Evolutionary conservation across 2,113 vertebrate genomes (phyloP), one percentile per base, ranked within the genome.

Genomic region (Rafetus swinhoei): DNA sequence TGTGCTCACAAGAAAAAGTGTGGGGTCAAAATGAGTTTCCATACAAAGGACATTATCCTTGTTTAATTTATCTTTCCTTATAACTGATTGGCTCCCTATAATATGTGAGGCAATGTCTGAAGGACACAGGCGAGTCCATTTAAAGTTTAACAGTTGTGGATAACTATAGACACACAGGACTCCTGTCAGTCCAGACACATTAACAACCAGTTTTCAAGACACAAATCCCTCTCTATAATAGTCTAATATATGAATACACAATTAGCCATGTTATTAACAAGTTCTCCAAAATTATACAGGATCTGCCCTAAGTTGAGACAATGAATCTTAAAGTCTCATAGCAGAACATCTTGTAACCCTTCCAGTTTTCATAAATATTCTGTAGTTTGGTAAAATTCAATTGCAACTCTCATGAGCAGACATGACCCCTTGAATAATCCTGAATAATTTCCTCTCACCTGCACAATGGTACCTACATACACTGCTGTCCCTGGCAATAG

Each of bases 221-320:
- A 94, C 57, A 96, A 77, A 90, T n/a, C 35, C 45, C 57, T 85
- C 39, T 45, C 7, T 45, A 77, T 50, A 27, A 56, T n/a, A 55
- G 77, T 69, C 60, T 92, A 0, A 0, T 3, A 27, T 3, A 4
- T 19, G 69, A 95, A 80, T 80, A 81, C 84, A 55, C 82, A 53
- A n/a, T 90, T 83, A 65, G 77, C 62, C 16, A 1, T 1, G 24
- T 82, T 86, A 52, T 83, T 82, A 93, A 84, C 24, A 32, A 94
- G 85, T 39, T n/a, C 88, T 74, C 4, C 0, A 32, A 4, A 1
- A 19, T 79, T 16, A n/a, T 0, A 22, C 0, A n/a, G 82, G n/a
- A 85, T 87, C 87, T 82, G 87, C 79, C 5, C n/a, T 53, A 81
- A 89, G 92, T 92, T 72, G 62, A 94, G 45, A 5, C 35, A 93